Conservation (phyloP, 2,797 vertebrate genomes). For the Melanotaenia trifasciata region DNA sequence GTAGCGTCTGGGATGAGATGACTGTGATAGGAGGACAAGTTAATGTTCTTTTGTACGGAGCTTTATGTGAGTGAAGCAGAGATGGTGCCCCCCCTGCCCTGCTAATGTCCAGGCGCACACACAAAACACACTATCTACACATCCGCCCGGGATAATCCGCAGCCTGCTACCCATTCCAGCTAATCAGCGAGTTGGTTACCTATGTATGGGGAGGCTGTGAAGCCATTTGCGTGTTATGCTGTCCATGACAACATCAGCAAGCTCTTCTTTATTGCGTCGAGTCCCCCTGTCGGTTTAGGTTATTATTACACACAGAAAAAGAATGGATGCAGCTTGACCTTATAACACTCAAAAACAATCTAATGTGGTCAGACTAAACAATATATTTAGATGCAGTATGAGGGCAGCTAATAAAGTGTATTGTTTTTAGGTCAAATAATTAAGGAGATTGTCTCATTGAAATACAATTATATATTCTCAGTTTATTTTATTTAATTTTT, state of each 20-base stretch:
- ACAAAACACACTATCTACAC: slow-evolving; percentile 33
- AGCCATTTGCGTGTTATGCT: slow-evolving; percentile 35
- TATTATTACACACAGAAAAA: slow-evolving; percentile 19
- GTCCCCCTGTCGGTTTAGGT: slow-evolving; percentile 52
- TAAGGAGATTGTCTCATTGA: neutral
- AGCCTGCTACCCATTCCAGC: slow-evolving; percentile 38
- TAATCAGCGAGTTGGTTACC: slow-evolving; percentile 48
- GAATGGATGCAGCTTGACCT: slow-evolving; percentile 29
- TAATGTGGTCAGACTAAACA: neutral
- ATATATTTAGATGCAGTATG: neutral
- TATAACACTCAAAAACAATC: slow-evolving; percentile 19
- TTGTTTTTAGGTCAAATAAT: neutral
- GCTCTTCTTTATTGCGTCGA: slow-evolving; percentile 31
- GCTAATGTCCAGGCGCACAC: slow-evolving; percentile 13
- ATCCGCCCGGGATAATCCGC: slow-evolving; percentile 60
- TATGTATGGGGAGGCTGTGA: slow-evolving; percentile 5
- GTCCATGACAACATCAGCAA: slow-evolving; percentile 42
- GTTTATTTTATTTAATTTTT: too few species aligned
- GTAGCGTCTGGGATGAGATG: slow-evolving; percentile 39
- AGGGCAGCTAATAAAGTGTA: neutral
- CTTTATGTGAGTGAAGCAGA: slow-evolving; percentile 29
- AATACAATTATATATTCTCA: too few species aligned
- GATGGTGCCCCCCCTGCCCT: slow-evolving; percentile 28
- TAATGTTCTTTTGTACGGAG: slow-evolving; percentile 5
- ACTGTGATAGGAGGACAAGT: slow-evolving; percentile 39